phyloP scores from a whole-genome alignment of 2,113 vertebrate genomes.

The Isurus oxyrinchus region DNA sequence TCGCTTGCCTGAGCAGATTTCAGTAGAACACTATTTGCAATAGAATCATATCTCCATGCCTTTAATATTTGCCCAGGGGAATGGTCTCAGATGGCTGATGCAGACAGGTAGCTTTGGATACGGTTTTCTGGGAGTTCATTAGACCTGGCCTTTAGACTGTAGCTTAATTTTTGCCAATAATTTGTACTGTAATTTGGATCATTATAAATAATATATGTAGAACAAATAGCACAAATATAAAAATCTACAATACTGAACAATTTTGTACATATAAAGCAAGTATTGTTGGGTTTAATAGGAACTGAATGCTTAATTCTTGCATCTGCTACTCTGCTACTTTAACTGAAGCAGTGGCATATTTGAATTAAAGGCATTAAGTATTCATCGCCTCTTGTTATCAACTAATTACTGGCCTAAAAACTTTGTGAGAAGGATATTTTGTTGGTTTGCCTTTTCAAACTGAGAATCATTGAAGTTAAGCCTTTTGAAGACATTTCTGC shows the following conservation, averaged over 20 bases:
- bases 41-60: not conserved
- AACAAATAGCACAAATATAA: not conserved
- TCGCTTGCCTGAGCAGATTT: not conserved
- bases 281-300: not conserved
- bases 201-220: not conserved
- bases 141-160: not conserved
- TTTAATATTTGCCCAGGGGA: slow-evolving; percentile 12
- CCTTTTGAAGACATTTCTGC: not conserved
- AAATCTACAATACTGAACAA: not conserved
- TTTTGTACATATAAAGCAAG: not conserved
- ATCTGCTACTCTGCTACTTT: not conserved
- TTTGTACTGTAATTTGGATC: not conserved
- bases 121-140: slow-evolving; percentile 6
- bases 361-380: not conserved
- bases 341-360: not conserved
- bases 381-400: not conserved
- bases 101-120: slow-evolving; percentile 9
- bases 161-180: slow-evolving; percentile 8
- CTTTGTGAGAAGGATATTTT: not conserved
- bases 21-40: not conserved
- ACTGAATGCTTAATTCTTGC: not conserved
- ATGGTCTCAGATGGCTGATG: not conserved
- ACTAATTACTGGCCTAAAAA: not conserved
- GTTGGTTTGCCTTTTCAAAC: not conserved
- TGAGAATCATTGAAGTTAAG: not conserved